phyloP scores from a whole-genome alignment of 2,113 vertebrate species.

The Oxyruncus cristatus region DNA sequence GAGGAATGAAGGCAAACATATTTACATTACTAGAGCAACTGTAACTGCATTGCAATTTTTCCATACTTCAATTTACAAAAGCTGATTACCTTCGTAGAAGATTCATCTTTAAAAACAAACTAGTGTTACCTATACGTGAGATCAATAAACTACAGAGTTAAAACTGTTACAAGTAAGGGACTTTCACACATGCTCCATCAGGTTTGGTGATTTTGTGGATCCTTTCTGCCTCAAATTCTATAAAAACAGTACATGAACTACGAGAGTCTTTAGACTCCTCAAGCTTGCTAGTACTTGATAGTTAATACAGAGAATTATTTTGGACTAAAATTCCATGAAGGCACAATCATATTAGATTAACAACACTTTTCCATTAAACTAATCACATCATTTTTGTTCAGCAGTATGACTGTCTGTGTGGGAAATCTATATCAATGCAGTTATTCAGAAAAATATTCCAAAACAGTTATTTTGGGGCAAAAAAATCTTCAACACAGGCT shows the following conservation, averaged over 20 bases:
- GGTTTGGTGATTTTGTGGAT: background rate
- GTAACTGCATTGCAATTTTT: background rate
- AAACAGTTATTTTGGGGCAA: background rate
- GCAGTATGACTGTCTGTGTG: background rate
- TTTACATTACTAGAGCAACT: background rate
- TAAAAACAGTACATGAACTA: background rate
- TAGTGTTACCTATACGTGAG: rapidly evolving
- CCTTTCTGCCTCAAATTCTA: background rate
- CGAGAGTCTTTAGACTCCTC: background rate
- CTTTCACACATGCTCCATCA: background rate
- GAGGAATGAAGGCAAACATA: background rate
- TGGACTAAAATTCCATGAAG: background rate
- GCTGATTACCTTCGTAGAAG: background rate
- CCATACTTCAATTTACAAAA: background rate
- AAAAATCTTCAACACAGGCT: background rate
- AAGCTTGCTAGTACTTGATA: background rate
- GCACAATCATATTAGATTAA: background rate
- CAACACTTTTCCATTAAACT: background rate
- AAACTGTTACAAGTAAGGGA: background rate
- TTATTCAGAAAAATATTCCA: background rate
- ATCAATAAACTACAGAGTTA: background rate
- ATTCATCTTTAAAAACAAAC: background rate
- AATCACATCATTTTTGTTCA: background rate
- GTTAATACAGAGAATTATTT: background rate
- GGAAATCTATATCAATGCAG: background rate